A percentile compares a stretch with the other conserved stretches of the same genome.
phyloP scores from a whole-genome alignment of 2,888 invertebrate species.

The Aporophyla lueneburgensis region DNA sequence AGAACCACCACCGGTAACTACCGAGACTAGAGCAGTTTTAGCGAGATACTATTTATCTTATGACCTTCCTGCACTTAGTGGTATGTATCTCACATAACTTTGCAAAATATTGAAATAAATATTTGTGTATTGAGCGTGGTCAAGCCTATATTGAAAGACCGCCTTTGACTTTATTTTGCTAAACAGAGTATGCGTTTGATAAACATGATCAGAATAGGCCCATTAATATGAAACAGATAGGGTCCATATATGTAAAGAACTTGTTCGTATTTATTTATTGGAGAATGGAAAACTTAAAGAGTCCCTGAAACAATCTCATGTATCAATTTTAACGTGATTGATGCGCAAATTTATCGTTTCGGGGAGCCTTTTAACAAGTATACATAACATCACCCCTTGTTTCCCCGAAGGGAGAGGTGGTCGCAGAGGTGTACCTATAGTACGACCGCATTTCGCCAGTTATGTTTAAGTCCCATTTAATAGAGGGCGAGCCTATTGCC shows the following conservation, averaged over 20 bases:
- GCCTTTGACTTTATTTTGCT: not conserved
- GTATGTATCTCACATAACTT: slow-evolving; percentile 85
- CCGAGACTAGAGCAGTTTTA: slow-evolving; percentile 92
- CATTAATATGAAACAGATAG: not conserved
- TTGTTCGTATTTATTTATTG: not conserved
- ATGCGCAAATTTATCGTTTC: too few relatives aligned
- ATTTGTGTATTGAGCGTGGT: not conserved
- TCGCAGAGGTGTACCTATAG: too few relatives aligned
- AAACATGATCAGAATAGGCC: not conserved
- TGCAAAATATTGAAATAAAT: slow-evolving; percentile 4
- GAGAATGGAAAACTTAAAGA: not conserved
- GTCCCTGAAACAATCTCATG: too few relatives aligned
- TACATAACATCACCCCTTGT: too few relatives aligned
- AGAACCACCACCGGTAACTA: slow-evolving; percentile 92
- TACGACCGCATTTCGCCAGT: too few relatives aligned
- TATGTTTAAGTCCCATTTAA: too few relatives aligned
- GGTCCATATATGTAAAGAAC: not conserved
- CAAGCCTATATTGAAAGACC: not conserved
- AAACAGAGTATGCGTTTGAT: not conserved
- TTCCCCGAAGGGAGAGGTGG: too few relatives aligned
- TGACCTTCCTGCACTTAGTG: slow-evolving; percentile 95
- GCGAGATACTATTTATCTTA: slow-evolving; percentile 95
- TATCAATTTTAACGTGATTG: too few relatives aligned
- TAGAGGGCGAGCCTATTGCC: too few relatives aligned
- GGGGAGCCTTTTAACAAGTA: too few relatives aligned